A percentile compares a stretch with the other conserved stretches of the same genome.
Evolutionary conservation across 1,140 invertebrate species (phyloP).

Genomic region (Lucilia sericata): DNA sequence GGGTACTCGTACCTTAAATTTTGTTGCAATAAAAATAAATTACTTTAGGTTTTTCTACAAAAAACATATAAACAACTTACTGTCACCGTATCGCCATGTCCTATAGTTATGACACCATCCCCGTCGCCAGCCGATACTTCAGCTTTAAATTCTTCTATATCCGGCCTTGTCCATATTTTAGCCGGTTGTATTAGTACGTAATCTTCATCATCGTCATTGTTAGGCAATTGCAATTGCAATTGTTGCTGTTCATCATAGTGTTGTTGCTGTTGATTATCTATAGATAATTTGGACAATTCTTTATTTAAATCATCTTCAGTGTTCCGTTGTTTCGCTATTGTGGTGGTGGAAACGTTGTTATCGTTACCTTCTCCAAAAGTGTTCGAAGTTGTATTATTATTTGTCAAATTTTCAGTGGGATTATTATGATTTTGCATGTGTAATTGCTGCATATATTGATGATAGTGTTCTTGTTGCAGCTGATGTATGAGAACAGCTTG

Average conservation of each 20-base stretch:
- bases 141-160: constrained; percentile 92
- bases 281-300: constrained; percentile 51
- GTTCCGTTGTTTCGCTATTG: neutral
- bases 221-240: constrained; percentile 46
- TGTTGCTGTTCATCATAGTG: constrained; percentile 46
- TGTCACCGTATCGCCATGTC: constrained; percentile 97
- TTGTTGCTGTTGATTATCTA: constrained; percentile 48
- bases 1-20: constrained; percentile 85
- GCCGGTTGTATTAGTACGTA: constrained; percentile 78
- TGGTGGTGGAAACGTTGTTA: constrained; percentile 34
- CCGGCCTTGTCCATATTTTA: constrained; percentile 94
- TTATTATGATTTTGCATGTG: constrained; percentile 68
- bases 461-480: constrained; percentile 97
- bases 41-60: neutral
- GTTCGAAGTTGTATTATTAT: constrained; percentile 46
- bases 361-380: neutral
- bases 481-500: constrained; percentile 93
- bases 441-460: constrained; percentile 95
- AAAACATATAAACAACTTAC: constrained; percentile 61
- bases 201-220: constrained; percentile 68
- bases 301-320: constrained; percentile 48
- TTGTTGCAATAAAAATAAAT: neutral
- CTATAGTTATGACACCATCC: constrained; percentile 89
- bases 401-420: neutral
- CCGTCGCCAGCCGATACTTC: constrained; percentile 90